Evolutionary conservation across 30 jellyfish, hydroid and myxozoan genomes (phyloP), one percentile per base, ranked within the genome.

Genomic region (Rhopilema esculentum): DNA sequence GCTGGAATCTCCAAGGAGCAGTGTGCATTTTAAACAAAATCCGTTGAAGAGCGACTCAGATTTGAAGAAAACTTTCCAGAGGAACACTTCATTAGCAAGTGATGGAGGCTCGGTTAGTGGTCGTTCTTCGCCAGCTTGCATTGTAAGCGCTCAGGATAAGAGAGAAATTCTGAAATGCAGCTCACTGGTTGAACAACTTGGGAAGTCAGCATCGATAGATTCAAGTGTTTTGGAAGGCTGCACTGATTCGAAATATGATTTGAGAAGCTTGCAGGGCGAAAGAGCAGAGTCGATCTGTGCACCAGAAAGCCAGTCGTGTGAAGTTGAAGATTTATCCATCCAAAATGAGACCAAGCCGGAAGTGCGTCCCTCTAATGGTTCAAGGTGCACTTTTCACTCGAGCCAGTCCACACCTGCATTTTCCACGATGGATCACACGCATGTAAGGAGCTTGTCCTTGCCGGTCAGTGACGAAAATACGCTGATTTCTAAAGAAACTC

Each of bases 401-500:
- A 80, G 90, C 65, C 79, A 30, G 74, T 80, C 90, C 17, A 48
- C 82, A 8, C 90, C 90, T 49, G 70, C 90, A 16, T 66, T 80
- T 17, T 25, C 72, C 9, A 23, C 82, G 48, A 4, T 80, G 28
- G 68, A 68, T 26, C 81, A 15, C 28, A 16, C 32, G 8, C 90
- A 81, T 19, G 32, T n/a, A 0, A 67, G 90, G 49, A 80, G 82
- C 62, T n/a, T 48, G 8, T 80, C 90, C 8, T 0, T 80, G 61
- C 4, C 67, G 16, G 61, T 69, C 20, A 51, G 27, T 22, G 25
- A n/a, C 50, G 20, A 66, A 49, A 21, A 49, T 31, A 29, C 53
- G 21, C 22, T 40, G 6, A 21, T 26, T 49, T 4, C 80, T 8
- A 32, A 40, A 20, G 69, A 48, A 28, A 53, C 51, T 52, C 8